These are phyloP conservation scores for Siniperca undulata DNA, from an alignment of 2,797 vertebrate species.

Conservation along the genomic window DNA sequence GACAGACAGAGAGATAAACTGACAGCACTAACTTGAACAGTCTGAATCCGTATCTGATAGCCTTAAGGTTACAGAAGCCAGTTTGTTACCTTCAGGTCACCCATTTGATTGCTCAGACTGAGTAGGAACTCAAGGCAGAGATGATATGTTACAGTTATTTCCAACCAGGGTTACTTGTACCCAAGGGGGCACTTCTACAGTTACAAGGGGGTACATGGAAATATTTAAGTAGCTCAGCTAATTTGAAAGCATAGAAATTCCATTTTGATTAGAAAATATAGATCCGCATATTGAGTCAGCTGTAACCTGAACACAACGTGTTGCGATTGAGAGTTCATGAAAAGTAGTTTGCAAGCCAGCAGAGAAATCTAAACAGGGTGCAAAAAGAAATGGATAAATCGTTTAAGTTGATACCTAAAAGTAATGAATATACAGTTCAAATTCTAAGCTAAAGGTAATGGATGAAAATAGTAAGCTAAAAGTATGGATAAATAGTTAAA, in stretches of 20 bases:
- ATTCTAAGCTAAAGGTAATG: not conserved
- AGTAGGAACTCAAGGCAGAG: not conserved
- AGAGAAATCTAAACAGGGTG: not conserved
- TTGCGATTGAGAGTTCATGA: not conserved
- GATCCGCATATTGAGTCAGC: not conserved
- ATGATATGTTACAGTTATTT: not conserved
- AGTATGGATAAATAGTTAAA: too few species aligned
- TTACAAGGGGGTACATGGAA: not conserved
- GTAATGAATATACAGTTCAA: not conserved
- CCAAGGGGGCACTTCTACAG: not conserved
- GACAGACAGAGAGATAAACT: constrained; percentile 18
- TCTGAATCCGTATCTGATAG: constrained; percentile 16
- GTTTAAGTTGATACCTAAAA: not conserved
- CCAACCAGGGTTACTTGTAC: not conserved
- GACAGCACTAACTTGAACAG: not conserved
- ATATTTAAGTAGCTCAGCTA: not conserved
- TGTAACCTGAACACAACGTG: not conserved
- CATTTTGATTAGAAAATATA: not conserved
- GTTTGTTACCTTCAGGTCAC: constrained; percentile 4
- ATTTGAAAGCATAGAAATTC: not conserved
- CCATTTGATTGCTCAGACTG: not conserved
- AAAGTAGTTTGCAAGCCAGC: not conserved
- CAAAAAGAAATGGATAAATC: not conserved
- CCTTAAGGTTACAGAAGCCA: not conserved
- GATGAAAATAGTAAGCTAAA: not conserved